Base-by-base conservation (phyloP, 2,888 invertebrate species). In the Melanophora roralis region DNA sequence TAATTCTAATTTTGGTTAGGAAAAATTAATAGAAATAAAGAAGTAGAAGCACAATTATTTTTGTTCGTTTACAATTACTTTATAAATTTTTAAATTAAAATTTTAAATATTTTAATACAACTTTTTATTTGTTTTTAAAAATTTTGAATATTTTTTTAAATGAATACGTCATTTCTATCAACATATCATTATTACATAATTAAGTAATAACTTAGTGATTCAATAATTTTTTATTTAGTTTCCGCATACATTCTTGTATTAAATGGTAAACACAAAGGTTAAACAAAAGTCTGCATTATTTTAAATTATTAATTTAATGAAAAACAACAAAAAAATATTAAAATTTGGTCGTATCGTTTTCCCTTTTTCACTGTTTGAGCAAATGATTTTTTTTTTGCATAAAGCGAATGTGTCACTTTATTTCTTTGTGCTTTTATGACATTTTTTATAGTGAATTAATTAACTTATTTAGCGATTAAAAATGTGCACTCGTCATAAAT, bases 371-470 rank as follows among this genome's bases (percentile, higher is more conserved):
- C 27, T 34, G 53, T 53, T 32, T 53, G 34, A 8, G 8, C 32
- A n/a, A 6, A 45, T 9, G 11, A 16, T 51, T 14, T 34, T 53
- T 11, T 53, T 32, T 4, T 7, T 7, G 14, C 16, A 27, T 27
- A 27, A 27, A 32, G 12, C 2, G 45, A 53, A 32, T 53, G 53
- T 53, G 53, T 53, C 53, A 53, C 32, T 34, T 53, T 32, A 53
- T 53, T 53, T 53, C 53, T 53, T 53, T 53, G 53, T 53, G 3
- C 27, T 53, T 53, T 53, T 34, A 32, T 32, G 19, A 11, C 47
- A 47, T 43, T 43, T 16, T 43, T 49, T 9, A 27, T 45, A 9
- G 45, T 9, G n/a, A 49, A 23, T 49, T 23, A 49, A 23, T 23
- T 23, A 23, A n/a, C 6, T 49, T 49, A 23, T 6, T 49, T 23